Evolutionary conservation across 2,888 invertebrate genomes (phyloP), one percentile per base, ranked within the genome.

Genomic region (Diarsia brunnea): DNA sequence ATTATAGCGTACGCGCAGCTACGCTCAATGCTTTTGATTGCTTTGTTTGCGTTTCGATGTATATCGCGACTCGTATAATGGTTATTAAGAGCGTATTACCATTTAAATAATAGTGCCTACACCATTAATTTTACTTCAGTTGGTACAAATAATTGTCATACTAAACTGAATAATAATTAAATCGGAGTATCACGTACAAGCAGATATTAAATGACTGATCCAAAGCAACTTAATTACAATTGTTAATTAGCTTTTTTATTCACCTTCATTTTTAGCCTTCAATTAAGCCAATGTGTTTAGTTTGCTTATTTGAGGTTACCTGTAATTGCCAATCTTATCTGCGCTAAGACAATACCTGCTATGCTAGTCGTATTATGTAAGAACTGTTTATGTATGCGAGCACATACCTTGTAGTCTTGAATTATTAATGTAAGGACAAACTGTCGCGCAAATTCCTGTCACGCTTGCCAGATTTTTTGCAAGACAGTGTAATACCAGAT

Each of bases 31-130:
- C 87, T 88, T 91, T 90, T 88, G 87, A 90, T 91, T 87, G 89
- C 90, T 90, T 90, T 91, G 90, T 91, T 92, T 91, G 85, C 87
- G 84, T 89, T 90, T 82, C 80, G 91, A 91, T 90, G 85, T 88
- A 88, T 90, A 91, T 89, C 88, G 78, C 84, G 81, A 85, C 78
- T 88, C 76, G 31, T 73, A 82, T 84, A 84, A 74, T 79, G 78
- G 77, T 81, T 86, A 87, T 87, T 88, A 86, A 58, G 61, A 81
- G 65, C 83, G 84, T 87, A 84, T 88, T 87, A 79, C 84, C 69
- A 83, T 87, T 83, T 73, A 81, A 87, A 81, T 87, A 86, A 90
- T 88, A 73, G 77, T 67, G n/a, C n/a, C n/a, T n/a, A 75, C 31
- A 69, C 78, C 72, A 89, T 89, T 86, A 79, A 75, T 84, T 78